Conservation (phyloP, 2,113 vertebrate species). For the Nipponia nippon region DNA sequence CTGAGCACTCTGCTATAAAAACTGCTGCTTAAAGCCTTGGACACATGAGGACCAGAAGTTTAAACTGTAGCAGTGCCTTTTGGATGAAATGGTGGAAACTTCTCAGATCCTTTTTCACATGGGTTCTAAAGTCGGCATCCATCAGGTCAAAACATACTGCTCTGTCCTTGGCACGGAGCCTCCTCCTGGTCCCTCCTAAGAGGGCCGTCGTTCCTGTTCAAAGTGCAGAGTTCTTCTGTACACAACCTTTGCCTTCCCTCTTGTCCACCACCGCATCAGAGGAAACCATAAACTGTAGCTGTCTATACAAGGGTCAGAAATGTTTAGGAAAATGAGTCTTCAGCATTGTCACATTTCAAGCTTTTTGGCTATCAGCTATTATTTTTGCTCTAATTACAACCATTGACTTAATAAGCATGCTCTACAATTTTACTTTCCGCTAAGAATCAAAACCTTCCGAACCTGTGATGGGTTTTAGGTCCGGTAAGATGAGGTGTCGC, state of each 20-base stretch:
- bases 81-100: not conserved
- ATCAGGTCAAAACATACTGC: not conserved
- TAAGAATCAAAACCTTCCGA: not conserved
- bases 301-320: not conserved
- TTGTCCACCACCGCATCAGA: not conserved
- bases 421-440: not conserved
- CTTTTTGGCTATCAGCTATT: not conserved
- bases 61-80: not conserved
- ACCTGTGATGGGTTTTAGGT: not conserved
- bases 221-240: not conserved
- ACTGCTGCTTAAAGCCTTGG: not conserved
- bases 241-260: not conserved
- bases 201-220: not conserved
- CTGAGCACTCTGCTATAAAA: not conserved
- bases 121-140: not conserved
- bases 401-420: not conserved
- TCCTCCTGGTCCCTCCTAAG: not conserved
- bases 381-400: not conserved
- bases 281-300: not conserved
- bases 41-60: not conserved
- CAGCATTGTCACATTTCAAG: not conserved
- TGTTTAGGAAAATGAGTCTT: not conserved
- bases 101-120: not conserved
- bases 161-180: not conserved
- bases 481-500: not conserved